A percentile compares a stretch with the other conserved stretches of the same genome.
Conservation (phyloP, 2,113 vertebrate genomes). For the Tauraco erythrolophus region DNA sequence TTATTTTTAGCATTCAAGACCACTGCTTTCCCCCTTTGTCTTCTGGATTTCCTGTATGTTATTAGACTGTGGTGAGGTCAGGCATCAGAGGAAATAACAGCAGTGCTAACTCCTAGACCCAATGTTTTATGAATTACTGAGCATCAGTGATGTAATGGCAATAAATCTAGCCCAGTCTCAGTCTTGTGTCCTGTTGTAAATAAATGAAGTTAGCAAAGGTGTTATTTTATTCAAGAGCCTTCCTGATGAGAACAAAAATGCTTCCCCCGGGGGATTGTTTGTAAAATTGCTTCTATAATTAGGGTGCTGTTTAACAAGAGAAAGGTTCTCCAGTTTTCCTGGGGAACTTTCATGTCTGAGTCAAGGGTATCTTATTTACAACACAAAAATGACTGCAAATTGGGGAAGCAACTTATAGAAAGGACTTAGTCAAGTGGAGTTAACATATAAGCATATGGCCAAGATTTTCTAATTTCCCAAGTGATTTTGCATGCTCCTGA, state of each 20-base stretch:
- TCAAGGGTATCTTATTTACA: constrained; percentile 39
- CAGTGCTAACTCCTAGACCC: constrained; percentile 69
- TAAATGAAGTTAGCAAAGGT: constrained; percentile 66
- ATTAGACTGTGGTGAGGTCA: constrained; percentile 78
- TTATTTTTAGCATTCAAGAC: constrained; percentile 80
- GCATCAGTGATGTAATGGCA: constrained; percentile 74
- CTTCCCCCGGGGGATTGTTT: constrained; percentile 5
- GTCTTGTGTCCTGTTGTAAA: constrained; percentile 72
- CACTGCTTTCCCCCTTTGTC: constrained; percentile 73
- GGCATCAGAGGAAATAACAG: constrained; percentile 79
- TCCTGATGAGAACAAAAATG: constrained; percentile 35
- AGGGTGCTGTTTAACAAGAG: constrained; percentile 39
- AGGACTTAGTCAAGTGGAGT: constrained; percentile 31
- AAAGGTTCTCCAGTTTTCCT: constrained; percentile 31
- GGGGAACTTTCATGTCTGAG: constrained; percentile 32
- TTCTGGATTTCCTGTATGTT: constrained; percentile 81
- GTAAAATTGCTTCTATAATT: constrained; percentile 57
- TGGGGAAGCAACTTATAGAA: constrained; percentile 36
- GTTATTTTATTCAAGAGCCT: constrained; percentile 64
- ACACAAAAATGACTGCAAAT: constrained; percentile 37
- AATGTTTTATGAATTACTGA: constrained; percentile 79
- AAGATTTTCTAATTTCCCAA: constrained; percentile 47
- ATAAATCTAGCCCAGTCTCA: constrained; percentile 72
- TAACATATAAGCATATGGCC: constrained; percentile 40
- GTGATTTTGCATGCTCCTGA: neutral